Evolutionary conservation across 2,797 vertebrate species (phyloP).

Genomic region (Enteromius treurensis): DNA sequence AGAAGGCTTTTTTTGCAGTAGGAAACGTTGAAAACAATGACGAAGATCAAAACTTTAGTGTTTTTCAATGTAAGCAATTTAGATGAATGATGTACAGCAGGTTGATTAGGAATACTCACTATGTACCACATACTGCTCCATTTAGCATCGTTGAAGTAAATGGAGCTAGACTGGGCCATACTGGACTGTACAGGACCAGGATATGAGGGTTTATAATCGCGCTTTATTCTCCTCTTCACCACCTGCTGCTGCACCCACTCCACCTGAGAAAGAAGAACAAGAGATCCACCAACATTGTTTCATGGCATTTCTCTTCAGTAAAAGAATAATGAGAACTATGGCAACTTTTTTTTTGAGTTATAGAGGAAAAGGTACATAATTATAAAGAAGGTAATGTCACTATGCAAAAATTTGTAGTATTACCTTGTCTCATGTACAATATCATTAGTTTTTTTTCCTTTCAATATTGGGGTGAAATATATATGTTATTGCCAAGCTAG

Average conservation of each 20-base stretch:
- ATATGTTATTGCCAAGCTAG: neutral
- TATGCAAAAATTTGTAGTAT: too few species aligned
- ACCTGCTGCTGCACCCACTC: conserved; percentile 98
- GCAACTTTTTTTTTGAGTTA: neutral
- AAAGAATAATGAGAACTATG: neutral
- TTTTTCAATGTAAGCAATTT: neutral
- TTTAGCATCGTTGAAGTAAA: conserved; percentile 97
- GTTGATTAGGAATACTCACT: conserved; percentile 79
- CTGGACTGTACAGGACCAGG: conserved; percentile 72
- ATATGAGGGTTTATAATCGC: conserved; percentile 90
- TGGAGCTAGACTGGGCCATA: conserved; percentile 76
- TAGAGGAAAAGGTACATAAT: neutral
- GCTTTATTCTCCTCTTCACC: conserved; percentile 94
- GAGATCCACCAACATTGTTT: neutral
- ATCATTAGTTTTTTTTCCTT: neutral
- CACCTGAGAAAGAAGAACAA: conserved; percentile 77
- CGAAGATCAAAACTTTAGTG: neutral
- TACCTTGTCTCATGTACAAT: neutral
- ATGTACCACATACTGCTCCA: conserved; percentile 99
- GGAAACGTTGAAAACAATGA: neutral
- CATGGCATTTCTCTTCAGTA: neutral
- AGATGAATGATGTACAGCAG: neutral
- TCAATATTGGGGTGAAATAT: neutral
- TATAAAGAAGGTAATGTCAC: neutral
- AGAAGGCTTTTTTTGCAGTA: neutral